These are phyloP conservation scores for Halesus radiatus DNA, from an alignment of 1,140 invertebrate genomes.

Conservation along the genomic window DNA sequence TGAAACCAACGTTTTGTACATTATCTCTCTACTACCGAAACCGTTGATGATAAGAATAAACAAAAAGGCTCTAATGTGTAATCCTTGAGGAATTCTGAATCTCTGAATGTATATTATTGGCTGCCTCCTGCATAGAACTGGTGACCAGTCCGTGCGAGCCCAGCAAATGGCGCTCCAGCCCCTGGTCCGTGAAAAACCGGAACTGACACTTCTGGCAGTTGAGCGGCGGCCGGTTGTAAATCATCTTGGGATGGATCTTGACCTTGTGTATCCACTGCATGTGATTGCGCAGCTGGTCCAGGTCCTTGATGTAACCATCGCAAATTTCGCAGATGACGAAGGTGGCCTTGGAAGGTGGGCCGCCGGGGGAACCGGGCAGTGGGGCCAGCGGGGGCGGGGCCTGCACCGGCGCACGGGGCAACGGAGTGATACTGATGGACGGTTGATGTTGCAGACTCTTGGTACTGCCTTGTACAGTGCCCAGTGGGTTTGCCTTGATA, in stretches of 20 bases:
- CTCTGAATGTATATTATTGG: too few species aligned
- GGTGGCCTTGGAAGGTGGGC: conserved; percentile 77
- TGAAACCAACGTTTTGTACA: too few species aligned
- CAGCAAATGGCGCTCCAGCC: conserved; percentile 91
- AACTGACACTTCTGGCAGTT: conserved; percentile 95
- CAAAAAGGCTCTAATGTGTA: too few species aligned
- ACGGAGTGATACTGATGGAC: conserved; percentile 92
- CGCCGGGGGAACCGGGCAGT: conserved; percentile 64
- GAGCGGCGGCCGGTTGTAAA: conserved; percentile 92
- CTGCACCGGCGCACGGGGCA: conserved; percentile 75
- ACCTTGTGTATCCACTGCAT: conserved; percentile 98
- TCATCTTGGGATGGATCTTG: conserved; percentile 97
- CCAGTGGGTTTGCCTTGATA: conserved; percentile 49
- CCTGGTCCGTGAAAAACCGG: conserved; percentile 81
- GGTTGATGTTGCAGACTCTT: conserved; percentile 76
- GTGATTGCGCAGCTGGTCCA: conserved; percentile 92
- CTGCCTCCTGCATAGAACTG: conserved; percentile 95
- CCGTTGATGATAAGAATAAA: too few species aligned
- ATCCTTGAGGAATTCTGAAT: too few species aligned
- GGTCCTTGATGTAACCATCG: conserved; percentile 94
- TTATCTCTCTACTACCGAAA: too few species aligned
- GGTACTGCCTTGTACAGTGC: conserved; percentile 56
- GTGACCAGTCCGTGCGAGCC: conserved; percentile 95
- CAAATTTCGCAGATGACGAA: conserved; percentile 97
- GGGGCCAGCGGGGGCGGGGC: conserved; percentile 63